These are phyloP conservation scores for Parazoanthus swiftii DNA, from an alignment of 92 coral and sea anemone species.

Conservation along the genomic window DNA sequence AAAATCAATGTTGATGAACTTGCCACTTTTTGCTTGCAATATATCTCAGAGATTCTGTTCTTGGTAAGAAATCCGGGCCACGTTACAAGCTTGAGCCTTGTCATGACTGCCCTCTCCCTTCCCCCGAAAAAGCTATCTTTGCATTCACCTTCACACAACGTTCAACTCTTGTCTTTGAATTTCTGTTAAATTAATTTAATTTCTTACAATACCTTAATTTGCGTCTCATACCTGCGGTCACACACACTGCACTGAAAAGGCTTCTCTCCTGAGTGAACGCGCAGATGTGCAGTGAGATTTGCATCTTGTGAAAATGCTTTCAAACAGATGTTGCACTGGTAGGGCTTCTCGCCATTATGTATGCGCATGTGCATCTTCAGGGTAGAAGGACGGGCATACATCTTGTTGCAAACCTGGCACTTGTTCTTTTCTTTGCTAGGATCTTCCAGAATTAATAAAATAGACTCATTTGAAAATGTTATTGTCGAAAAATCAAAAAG, in stretches of 20 bases:
- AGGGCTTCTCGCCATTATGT: slow-evolving; percentile 89
- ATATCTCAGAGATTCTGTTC: no score
- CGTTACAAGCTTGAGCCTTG: no score
- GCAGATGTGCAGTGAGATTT: slow-evolving; percentile 79
- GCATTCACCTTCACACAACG: background rate
- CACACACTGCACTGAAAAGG: slow-evolving; percentile 87
- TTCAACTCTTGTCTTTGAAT: background rate
- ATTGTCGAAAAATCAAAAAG: no score
- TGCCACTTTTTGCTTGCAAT: no score
- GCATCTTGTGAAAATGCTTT: slow-evolving; percentile 87
- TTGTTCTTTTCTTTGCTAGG: slow-evolving; percentile 44
- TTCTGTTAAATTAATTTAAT: background rate
- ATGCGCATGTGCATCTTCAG: slow-evolving; percentile 84
- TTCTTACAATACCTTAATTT: background rate
- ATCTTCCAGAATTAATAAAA: background rate
- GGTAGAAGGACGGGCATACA: slow-evolving; percentile 87
- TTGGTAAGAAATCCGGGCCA: no score
- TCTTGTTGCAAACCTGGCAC: slow-evolving; percentile 69
- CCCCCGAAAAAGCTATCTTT: background rate
- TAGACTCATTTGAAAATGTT: background rate
- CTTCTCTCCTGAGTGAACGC: slow-evolving; percentile 85
- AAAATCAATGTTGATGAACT: no score
- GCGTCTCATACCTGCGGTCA: slow-evolving; percentile 67
- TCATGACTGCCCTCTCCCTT: no score
- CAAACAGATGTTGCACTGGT: slow-evolving; percentile 72